Evolutionary conservation across 2,113 vertebrate species (phyloP), one percentile per base, ranked within the genome.

Genomic region (Eudyptes chrysolophus): DNA sequence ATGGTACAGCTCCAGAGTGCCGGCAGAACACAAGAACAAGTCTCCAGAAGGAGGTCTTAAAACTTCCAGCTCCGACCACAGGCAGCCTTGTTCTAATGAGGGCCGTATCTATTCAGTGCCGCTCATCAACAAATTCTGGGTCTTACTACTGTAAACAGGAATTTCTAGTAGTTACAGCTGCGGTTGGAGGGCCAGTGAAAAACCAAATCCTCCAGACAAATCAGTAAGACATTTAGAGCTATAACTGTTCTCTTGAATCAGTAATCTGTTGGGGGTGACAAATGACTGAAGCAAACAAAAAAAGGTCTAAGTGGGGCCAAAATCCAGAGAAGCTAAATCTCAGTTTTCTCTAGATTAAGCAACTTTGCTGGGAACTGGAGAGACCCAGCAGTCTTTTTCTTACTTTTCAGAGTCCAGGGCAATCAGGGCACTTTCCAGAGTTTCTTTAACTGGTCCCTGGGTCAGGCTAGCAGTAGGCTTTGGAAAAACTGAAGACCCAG

Each of bases 361-460:
- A 71, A 36, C 69, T 72, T 52, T 22, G 17, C 30, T 48, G 62
- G 51, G 13, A 48, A 64, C 17, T 30, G 36, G n/a, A 69, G 34
- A 36, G 54, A 68, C 26, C 7, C 8, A 62, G 12, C 12, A 3
- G 13, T 25, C 7, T 2, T 22, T 2, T 71, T 42, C 99, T 98
- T 99, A 99, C 99, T 99, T 99, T 89, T 99, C 99, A 0, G 99
- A 99, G 97, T 99, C 99, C 97, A 99, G 97, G 16, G 99, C 99
- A 60, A 99, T 98, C 87, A 99, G 98, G 30, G 99, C 99, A 42
- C 96, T 99, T 97, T 99, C 99, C 97, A 99, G 96, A 27, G 99
- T 99, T 97, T 99, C 99, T 97, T 99, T 99, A 70, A 98, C 98
- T n/a, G 97, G 97, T 82, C 98, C 98, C 72, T 97, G 97, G 52